Percentiles rank a stretch among this genome's conserved stretches.
phyloP scores from a whole-genome alignment of 2,888 invertebrate species.

The Polydrusus tereticollis region DNA sequence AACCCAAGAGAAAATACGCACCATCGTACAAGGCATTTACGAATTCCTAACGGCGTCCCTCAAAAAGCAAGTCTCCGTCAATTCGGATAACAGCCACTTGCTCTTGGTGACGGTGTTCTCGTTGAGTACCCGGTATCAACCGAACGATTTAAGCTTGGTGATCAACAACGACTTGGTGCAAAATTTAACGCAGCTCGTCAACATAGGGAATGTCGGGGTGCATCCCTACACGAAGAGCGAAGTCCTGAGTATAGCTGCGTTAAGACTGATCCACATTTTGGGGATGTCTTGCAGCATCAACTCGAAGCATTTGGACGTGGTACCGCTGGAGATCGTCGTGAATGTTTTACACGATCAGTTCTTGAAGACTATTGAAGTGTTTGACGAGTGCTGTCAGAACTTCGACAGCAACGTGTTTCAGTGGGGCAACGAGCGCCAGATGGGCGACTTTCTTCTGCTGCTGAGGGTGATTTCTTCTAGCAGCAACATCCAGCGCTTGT shows the following conservation, averaged over 20 bases:
- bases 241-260: slow-evolving; percentile 67
- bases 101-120: slow-evolving; percentile 70
- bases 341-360: slow-evolving; percentile 70
- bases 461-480: slow-evolving; percentile 70
- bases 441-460: slow-evolving; percentile 72
- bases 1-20: slow-evolving; percentile 69
- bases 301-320: slow-evolving; percentile 67
- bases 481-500: slow-evolving; percentile 65
- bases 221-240: slow-evolving; percentile 58
- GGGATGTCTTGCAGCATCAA: slow-evolving; percentile 71
- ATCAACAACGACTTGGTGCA: slow-evolving; percentile 71
- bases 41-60: slow-evolving; percentile 68
- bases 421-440: slow-evolving; percentile 62
- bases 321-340: slow-evolving; percentile 69
- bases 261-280: slow-evolving; percentile 70
- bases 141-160: slow-evolving; percentile 71
- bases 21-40: slow-evolving; percentile 70
- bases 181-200: slow-evolving; percentile 64
- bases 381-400: slow-evolving; percentile 53
- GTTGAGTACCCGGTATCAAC: slow-evolving; percentile 69
- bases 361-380: slow-evolving; percentile 55
- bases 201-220: slow-evolving; percentile 27
- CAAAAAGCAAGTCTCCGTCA: slow-evolving; percentile 57
- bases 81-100: slow-evolving; percentile 64
- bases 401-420: slow-evolving; percentile 42